Conservation (phyloP, 2,888 invertebrate species). For the Platycnemis pennipes region DNA sequence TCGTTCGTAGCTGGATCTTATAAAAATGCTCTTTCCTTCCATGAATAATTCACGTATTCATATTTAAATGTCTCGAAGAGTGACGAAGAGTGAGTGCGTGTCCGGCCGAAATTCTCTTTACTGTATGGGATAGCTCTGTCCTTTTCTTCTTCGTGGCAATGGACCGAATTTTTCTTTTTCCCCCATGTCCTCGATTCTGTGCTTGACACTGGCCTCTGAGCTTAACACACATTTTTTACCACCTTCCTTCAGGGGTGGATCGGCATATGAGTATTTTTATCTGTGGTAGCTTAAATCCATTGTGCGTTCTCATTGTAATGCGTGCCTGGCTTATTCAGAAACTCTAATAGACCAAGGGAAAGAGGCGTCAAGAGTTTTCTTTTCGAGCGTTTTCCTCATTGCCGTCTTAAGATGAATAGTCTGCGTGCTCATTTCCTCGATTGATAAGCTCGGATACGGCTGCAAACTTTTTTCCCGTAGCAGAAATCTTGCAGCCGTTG, state of each 20-base stretch:
- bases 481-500: too few species aligned
- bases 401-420: too few species aligned
- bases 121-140: background rate
- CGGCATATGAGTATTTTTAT: too few species aligned
- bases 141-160: background rate
- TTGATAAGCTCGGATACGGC: too few species aligned
- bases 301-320: too few species aligned
- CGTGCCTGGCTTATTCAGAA: too few species aligned
- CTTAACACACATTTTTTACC: background rate
- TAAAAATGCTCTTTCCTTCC: background rate
- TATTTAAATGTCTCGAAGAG: background rate
- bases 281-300: too few species aligned
- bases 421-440: too few species aligned
- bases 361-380: too few species aligned
- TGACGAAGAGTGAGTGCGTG: background rate
- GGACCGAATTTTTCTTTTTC: background rate
- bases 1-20: background rate
- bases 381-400: too few species aligned
- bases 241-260: background rate
- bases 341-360: too few species aligned
- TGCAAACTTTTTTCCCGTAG: too few species aligned
- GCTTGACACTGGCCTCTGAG: background rate
- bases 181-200: background rate
- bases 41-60: constrained; percentile 43
- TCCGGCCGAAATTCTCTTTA: background rate